These are phyloP conservation scores for Entomobrya multifasciata DNA, from an alignment of 2,888 invertebrate species.

Conservation along the genomic window DNA sequence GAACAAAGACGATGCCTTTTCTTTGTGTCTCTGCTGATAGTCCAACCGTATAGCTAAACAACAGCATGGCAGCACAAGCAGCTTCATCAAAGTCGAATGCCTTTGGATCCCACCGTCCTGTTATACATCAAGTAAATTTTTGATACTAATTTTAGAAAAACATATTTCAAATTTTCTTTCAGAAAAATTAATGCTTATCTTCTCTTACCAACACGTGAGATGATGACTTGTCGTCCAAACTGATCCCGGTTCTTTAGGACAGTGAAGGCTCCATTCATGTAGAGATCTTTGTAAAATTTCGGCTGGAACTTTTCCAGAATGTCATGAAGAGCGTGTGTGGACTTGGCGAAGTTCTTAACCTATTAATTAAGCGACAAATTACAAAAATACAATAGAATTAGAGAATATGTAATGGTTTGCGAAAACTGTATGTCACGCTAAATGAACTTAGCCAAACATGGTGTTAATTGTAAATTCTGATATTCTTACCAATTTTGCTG, in stretches of 20 bases:
- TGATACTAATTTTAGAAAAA: too few relatives aligned
- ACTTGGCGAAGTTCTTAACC: slow-evolving; percentile 45
- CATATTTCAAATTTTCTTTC: too few relatives aligned
- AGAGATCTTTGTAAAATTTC: slow-evolving; percentile 49
- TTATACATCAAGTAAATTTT: too few relatives aligned
- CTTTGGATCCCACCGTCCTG: slow-evolving; percentile 50
- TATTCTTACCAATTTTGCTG: slow-evolving; percentile 21
- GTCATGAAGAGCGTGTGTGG: slow-evolving; percentile 35
- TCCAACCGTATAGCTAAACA: slow-evolving; percentile 34
- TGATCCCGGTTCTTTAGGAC: slow-evolving; percentile 32
- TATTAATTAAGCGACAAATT: too few relatives aligned
- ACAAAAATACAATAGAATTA: too few relatives aligned
- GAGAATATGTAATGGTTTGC: too few relatives aligned
- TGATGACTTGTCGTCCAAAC: slow-evolving; percentile 42
- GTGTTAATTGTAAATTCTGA: too few relatives aligned
- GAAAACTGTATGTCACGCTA: too few relatives aligned
- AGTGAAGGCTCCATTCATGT: slow-evolving; percentile 19
- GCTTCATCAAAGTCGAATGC: slow-evolving; percentile 52
- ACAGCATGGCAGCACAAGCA: slow-evolving; percentile 26
- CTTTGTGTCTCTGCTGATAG: slow-evolving; percentile 48
- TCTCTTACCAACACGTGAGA: slow-evolving; percentile 41
- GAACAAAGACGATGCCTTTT: slow-evolving; percentile 58
- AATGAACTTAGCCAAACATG: too few relatives aligned
- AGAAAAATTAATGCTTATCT: too few relatives aligned
- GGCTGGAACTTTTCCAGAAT: slow-evolving; percentile 59